Evolutionary conservation across 2,888 invertebrate genomes (phyloP).

Genomic region (Amphipoea oculea): DNA sequence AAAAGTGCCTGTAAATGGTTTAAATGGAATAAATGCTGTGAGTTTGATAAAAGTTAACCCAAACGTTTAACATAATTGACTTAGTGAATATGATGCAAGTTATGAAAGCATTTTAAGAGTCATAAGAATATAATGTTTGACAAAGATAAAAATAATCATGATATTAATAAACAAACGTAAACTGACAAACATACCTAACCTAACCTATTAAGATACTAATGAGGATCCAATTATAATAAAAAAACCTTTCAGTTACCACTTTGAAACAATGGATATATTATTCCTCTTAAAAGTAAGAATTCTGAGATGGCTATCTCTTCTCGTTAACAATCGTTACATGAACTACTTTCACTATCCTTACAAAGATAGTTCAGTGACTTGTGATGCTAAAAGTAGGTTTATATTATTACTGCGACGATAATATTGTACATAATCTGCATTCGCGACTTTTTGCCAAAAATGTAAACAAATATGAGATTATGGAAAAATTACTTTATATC

Average conservation of each 20-base stretch:
- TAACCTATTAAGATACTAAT: background rate
- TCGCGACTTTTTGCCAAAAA: too few relatives aligned
- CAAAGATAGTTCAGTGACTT: conserved; percentile 15
- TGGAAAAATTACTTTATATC: too few relatives aligned
- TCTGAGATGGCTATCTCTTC: conserved; percentile 10
- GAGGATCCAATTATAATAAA: too few relatives aligned
- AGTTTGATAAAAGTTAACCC: too few relatives aligned
- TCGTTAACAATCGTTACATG: conserved; percentile 31
- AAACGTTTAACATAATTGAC: background rate
- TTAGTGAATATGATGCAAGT: background rate
- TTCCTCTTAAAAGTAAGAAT: background rate
- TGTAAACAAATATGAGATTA: too few relatives aligned
- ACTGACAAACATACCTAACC: background rate
- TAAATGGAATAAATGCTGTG: too few relatives aligned
- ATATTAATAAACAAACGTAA: background rate
- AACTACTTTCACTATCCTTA: conserved; percentile 49
- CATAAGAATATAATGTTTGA: background rate
- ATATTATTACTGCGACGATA: too few relatives aligned
- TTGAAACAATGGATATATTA: background rate
- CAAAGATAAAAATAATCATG: background rate
- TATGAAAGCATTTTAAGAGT: background rate
- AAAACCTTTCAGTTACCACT: background rate
- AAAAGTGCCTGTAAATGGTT: too few relatives aligned
- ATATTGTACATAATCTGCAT: background rate
- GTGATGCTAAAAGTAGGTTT: background rate